phyloP scores from a whole-genome alignment of 2,113 vertebrate genomes.

The Leptobrachium leishanense region DNA sequence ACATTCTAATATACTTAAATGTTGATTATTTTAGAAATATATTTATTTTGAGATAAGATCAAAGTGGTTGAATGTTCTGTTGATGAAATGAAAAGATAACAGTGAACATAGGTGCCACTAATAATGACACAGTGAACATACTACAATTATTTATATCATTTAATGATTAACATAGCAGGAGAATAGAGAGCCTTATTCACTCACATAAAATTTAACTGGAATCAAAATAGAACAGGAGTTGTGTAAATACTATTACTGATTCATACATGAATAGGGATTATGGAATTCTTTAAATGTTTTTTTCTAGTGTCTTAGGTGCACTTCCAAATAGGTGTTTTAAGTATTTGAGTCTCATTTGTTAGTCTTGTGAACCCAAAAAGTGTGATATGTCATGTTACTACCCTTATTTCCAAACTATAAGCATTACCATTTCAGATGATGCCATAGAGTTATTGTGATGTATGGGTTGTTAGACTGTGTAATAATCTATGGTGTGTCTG shows the following conservation, averaged over 20 bases:
- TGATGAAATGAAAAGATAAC: slow-evolving; percentile 60
- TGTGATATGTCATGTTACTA: no score
- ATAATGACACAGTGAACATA: slow-evolving; percentile 52
- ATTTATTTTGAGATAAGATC: slow-evolving; percentile 73
- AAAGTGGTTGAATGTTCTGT: slow-evolving; percentile 64
- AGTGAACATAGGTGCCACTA: slow-evolving; percentile 49
- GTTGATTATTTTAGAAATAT: slow-evolving; percentile 73
- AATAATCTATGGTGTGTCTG: no score
- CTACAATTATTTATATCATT: slow-evolving; percentile 51
- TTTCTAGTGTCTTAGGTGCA: no score
- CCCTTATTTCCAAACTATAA: no score
- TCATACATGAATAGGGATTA: no score
- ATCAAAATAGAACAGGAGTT: slow-evolving; percentile 53
- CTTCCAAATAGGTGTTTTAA: no score
- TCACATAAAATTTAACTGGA: slow-evolving; percentile 57
- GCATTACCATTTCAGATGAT: no score
- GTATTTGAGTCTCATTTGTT: no score
- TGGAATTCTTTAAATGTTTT: no score
- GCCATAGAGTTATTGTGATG: no score
- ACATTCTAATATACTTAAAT: slow-evolving; percentile 79
- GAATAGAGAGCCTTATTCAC: slow-evolving; percentile 54
- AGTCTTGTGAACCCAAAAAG: no score
- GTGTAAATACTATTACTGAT: slow-evolving; percentile 48
- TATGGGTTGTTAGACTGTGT: no score
- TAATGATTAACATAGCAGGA: slow-evolving; percentile 68